These are phyloP conservation scores for Neoscelio sp. DNA, from an alignment of 2,888 invertebrate species.

Conservation along the genomic window DNA sequence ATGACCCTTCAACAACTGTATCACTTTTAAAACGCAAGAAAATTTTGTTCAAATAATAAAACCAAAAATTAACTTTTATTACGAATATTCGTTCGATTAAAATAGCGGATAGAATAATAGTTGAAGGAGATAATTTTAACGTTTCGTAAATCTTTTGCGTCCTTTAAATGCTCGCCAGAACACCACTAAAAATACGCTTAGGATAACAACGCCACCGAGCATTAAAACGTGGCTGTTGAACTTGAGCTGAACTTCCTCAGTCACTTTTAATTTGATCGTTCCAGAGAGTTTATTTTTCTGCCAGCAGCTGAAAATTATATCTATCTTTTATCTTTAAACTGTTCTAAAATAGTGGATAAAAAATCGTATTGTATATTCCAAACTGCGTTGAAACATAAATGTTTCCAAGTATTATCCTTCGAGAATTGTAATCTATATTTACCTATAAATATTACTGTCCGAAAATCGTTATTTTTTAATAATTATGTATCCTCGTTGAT, in stretches of 20 bases:
- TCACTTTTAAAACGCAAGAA: constrained; percentile 7
- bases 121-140: constrained; percentile 69
- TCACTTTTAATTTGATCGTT: constrained; percentile 85
- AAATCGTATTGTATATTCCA: too few relatives aligned
- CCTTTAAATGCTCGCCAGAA: constrained; percentile 83
- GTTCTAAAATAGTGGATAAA: too few relatives aligned
- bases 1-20: too few relatives aligned
- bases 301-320: constrained; percentile 86
- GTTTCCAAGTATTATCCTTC: too few relatives aligned
- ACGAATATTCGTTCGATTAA: too few relatives aligned
- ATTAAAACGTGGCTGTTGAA: constrained; percentile 84
- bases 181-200: constrained; percentile 81
- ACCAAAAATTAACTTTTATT: background rate
- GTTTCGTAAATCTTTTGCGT: constrained; percentile 80
- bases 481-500: constrained; percentile 85
- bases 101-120: too few relatives aligned
- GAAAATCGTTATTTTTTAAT: constrained; percentile 84
- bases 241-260: constrained; percentile 82
- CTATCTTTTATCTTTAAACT: constrained; percentile 29
- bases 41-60: background rate
- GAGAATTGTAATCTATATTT: background rate
- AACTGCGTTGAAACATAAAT: too few relatives aligned
- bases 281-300: constrained; percentile 85
- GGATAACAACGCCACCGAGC: constrained; percentile 81
- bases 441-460: constrained; percentile 87